Base-by-base conservation (phyloP, 1,140 invertebrate genomes). In the Tetramorium parvispinum region DNA sequence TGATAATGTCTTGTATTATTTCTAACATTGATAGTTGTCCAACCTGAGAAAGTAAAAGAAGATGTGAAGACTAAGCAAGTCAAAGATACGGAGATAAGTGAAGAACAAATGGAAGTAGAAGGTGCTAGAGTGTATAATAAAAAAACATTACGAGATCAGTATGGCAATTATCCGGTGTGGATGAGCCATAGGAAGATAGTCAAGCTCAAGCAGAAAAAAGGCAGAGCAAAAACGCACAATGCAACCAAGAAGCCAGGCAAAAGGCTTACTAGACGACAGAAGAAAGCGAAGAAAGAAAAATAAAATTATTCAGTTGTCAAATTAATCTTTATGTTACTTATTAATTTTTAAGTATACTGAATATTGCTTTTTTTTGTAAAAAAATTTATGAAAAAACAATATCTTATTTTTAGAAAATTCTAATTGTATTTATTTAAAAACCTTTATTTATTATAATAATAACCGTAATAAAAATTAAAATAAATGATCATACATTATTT, bases 151-250 rank as follows among this genome's bases (percentile, higher is more conserved):
- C 92, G 93, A 21, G 96, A 97, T 94, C 96, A 97, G 86, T 94
- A 95, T 92, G 97, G 97, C 27, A 96, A 96, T 81, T 97, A 97
- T 92, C 97, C 97, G 13, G 89, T 95, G 13, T 97, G 96, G 96
- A 95, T 96, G 94, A 96, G 95, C 71, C 95, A 93, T 66, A 93
- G 96, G 88, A 96, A 96, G 91, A 96, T 96, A 40, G 87, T 91
- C 2, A 96, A 96, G 88, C 94, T 91, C 2, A 96, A 96, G 88
- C 94, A 95, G 70, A 96, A 96, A 77, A 96, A 96, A 71, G 94
- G 94, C 2, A 91, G 94, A 86, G 92, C 93, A 57, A 95, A 94
- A 70, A 78, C 94, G 85, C 89, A 95, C 87, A 94, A 96, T 94
- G 91, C 94, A 88, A 92, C 89, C 51, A 86, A 91, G 95, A 93